Base-by-base conservation (phyloP, 2,797 vertebrate genomes). In the Steatocranus sp. region DNA sequence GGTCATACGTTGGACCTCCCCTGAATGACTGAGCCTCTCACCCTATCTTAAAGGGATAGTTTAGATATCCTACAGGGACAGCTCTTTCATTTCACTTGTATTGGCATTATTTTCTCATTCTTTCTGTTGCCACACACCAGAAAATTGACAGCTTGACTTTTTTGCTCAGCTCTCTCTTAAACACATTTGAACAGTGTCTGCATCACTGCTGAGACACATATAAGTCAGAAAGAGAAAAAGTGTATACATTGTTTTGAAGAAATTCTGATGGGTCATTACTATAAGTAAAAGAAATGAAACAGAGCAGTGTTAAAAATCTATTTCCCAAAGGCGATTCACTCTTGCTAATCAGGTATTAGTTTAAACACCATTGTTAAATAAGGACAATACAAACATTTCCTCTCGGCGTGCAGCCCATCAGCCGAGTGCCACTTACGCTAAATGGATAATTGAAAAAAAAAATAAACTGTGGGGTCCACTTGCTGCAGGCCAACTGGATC, bases 361-460 rank as follows among this genome's bases (percentile, higher is more conserved):
- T 91, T 92, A 88, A 96, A 93, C 83, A 83, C 90, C 90, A 86
- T 95, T 93, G 93, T 93, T 88, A 91, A 95, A 93, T 92, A 91
- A 92, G 93, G 92, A 92, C 76, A 93, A 92, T 93, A 86, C 90
- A 93, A 92, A 83, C 89, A 90, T 93, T 95, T 95, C 91, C 93
- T 94, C 91, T 95, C 88, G 84, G 89, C 89, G 83, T 91, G 93
- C 91, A 95, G 94, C 94, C 94, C 89, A 87, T 96, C 94, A 94
- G 93, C 43, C 54, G 82, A 86, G 93, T 94, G 95, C 92, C 95
- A 95, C 94, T 97, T 96, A 95, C 85, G 74, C 94, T 96, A 89
- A 93, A 95, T 95, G 93, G 95, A 95, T 94, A 96, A 97, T 96
- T 96, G 95, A 94, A 91, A 96, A 95, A 95, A 96, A 96, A 96